Conservation (phyloP, 2,113 vertebrate genomes). For the Rousettus leschenaultii region DNA sequence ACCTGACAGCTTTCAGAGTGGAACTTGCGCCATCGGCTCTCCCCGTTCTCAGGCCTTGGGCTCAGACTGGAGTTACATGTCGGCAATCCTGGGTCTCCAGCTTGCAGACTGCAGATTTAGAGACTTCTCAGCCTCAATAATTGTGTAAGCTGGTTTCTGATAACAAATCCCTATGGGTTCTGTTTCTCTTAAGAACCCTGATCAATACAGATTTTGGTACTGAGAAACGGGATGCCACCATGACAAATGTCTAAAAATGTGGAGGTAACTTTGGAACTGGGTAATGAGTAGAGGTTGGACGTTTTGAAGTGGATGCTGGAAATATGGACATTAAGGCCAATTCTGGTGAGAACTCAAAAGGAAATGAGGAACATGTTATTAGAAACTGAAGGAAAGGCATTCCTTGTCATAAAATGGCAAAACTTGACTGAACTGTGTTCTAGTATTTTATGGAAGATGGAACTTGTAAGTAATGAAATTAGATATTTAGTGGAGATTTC, state of each 20-base stretch:
- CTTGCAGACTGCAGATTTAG: background rate
- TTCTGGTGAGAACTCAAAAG: background rate
- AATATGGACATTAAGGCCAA: background rate
- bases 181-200: background rate
- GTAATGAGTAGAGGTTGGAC: background rate
- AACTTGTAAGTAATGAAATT: background rate
- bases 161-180: background rate
- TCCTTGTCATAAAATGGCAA: background rate
- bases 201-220: background rate
- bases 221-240: background rate
- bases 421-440: background rate
- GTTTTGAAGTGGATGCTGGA: background rate
- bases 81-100: background rate
- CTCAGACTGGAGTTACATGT: background rate
- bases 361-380: background rate
- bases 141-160: background rate
- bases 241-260: background rate
- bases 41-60: background rate
- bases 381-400: background rate
- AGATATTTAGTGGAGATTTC: background rate
- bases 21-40: background rate
- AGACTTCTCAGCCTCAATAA: background rate
- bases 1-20: background rate
- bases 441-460: background rate
- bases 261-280: background rate